Percentiles rank a stretch among this genome's conserved stretches.
Evolutionary conservation across 2,797 vertebrate species (phyloP).

Genomic region (Gymnoscopelus microlampas): DNA sequence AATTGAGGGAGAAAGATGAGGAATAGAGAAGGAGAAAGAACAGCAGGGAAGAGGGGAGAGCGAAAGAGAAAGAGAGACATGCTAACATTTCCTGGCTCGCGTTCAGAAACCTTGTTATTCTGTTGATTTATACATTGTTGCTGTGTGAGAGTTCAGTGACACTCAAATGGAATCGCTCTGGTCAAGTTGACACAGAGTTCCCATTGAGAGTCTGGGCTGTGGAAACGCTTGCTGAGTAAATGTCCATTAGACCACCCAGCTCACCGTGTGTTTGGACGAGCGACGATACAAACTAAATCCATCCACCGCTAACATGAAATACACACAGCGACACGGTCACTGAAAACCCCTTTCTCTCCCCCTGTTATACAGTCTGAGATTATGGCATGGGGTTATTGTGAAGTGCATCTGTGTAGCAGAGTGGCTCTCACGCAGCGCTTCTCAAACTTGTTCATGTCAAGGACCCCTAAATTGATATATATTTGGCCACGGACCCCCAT

Average conservation of each 20-base stretch:
- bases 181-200: neutral
- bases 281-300: neutral
- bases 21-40: constrained; percentile 18
- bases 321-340: neutral
- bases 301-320: neutral
- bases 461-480: too few relatives aligned
- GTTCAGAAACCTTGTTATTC: neutral
- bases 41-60: constrained; percentile 5
- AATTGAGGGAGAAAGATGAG: constrained; percentile 12
- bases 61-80: constrained; percentile 12
- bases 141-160: constrained; percentile 1
- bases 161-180: neutral
- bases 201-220: neutral
- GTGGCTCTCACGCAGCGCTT: too few relatives aligned
- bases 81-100: neutral
- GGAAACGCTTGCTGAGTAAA: neutral
- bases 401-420: too few relatives aligned
- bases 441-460: too few relatives aligned
- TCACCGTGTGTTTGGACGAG: neutral
- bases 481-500: too few relatives aligned
- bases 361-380: neutral
- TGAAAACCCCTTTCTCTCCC: neutral
- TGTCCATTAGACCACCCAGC: neutral
- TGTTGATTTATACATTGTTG: constrained; percentile 1
- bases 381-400: neutral